Conservation (phyloP, 2,888 invertebrate species). For the Orthosia gothica region DNA sequence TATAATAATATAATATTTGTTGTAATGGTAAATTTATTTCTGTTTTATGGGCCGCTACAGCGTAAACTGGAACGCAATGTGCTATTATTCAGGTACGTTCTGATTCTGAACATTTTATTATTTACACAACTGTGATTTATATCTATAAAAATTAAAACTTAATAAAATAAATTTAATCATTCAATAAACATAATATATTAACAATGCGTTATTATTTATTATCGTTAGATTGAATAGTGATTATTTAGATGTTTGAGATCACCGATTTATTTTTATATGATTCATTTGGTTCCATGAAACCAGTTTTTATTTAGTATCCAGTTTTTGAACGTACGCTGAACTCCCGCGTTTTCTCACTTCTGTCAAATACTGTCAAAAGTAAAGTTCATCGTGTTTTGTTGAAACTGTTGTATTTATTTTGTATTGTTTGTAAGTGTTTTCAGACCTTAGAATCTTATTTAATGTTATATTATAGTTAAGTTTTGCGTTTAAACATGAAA, state of each 20-base stretch:
- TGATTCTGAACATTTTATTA: background rate
- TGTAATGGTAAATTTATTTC: background rate
- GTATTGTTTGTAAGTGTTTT: conserved; percentile 51
- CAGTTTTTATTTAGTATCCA: background rate
- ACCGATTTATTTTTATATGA: background rate
- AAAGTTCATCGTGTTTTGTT: conserved; percentile 76
- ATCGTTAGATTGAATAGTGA: background rate
- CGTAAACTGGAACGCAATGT: conserved; percentile 24
- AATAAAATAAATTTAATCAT: background rate
- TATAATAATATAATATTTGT: too few species aligned
- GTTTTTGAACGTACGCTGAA: conserved; percentile 63
- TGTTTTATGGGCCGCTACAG: too few species aligned
- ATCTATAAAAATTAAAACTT: too few species aligned
- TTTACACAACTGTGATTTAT: background rate
- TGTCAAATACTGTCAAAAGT: conserved; percentile 73
- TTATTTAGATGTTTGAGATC: background rate
- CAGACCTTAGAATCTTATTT: conserved; percentile 42
- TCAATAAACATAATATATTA: background rate
- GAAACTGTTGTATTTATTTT: conserved; percentile 69
- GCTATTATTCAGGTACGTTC: conserved; percentile 19
- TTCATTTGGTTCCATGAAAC: background rate
- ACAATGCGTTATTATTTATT: background rate
- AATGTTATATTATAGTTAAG: conserved; percentile 59
- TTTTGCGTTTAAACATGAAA: conserved; percentile 80
- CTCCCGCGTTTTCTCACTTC: conserved; percentile 83